phyloP scores from a whole-genome alignment of 2,888 invertebrate species.

The Penaeus monodon region DNA sequence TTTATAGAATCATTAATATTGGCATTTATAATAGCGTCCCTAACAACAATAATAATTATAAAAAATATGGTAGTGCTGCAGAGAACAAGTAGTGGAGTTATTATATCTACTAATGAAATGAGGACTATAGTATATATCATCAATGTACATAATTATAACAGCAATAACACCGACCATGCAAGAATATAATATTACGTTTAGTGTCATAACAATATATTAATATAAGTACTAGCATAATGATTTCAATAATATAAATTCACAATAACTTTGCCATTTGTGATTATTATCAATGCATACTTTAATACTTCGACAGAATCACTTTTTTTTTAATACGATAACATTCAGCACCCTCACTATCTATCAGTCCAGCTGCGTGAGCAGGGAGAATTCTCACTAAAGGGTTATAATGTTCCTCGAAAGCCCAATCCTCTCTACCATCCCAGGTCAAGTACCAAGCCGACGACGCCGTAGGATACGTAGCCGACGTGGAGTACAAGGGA shows the following conservation, averaged over 20 bases:
- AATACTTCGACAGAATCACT: too few species aligned
- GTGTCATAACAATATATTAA: background rate
- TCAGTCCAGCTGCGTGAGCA: too few species aligned
- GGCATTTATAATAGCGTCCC: background rate
- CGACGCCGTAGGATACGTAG: constrained; percentile 42
- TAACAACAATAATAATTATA: background rate
- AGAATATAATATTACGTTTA: background rate
- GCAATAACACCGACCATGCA: background rate
- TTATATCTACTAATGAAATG: background rate
- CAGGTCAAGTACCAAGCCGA: constrained; percentile 45
- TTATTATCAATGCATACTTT: too few species aligned
- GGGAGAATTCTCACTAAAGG: too few species aligned
- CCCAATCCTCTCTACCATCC: background rate
- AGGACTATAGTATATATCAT: background rate
- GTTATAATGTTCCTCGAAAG: too few species aligned
- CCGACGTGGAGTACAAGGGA: constrained; percentile 42
- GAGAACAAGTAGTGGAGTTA: too few species aligned
- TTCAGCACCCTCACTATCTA: too few species aligned
- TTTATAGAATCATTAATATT: background rate
- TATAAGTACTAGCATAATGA: background rate
- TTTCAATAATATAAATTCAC: too few species aligned
- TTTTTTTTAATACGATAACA: too few species aligned
- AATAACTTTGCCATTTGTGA: too few species aligned
- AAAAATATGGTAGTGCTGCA: background rate
- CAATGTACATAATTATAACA: background rate